Conservation (phyloP, 2,888 invertebrate species). For the Molorchus minor region DNA sequence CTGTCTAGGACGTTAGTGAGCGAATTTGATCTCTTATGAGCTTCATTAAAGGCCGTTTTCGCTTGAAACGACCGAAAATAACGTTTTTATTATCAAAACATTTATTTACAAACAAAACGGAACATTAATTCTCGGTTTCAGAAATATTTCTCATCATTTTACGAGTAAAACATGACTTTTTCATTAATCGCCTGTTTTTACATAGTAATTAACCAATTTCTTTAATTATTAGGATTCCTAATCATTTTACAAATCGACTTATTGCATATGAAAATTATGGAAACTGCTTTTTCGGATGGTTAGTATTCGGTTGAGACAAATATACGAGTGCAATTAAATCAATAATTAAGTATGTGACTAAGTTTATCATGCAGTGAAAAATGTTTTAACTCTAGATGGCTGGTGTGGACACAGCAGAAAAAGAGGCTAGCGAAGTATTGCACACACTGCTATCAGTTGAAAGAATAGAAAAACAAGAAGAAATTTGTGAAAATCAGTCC, state of each 20-base stretch:
- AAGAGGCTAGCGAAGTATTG: constrained; percentile 76
- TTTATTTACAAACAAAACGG: constrained; percentile 53
- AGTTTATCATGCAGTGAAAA: no score
- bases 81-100: constrained; percentile 38
- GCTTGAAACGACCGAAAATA: constrained; percentile 46
- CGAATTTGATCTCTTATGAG: constrained; percentile 61
- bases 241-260: no score
- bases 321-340: no score
- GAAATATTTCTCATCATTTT: constrained; percentile 4
- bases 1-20: constrained; percentile 53
- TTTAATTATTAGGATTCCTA: no score
- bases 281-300: no score
- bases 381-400: constrained; percentile 66
- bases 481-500: constrained; percentile 52
- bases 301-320: no score
- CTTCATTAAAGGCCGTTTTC: constrained; percentile 61
- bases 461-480: constrained; percentile 68
- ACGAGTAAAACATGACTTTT: constrained; percentile 1
- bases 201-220: no score
- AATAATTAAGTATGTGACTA: no score
- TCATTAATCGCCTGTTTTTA: no score
- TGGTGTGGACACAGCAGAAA: constrained; percentile 73
- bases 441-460: constrained; percentile 74
- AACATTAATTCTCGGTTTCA: constrained; percentile 12
- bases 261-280: no score